phyloP scores from a whole-genome alignment of 30 jellyfish, hydroid and myxozoan genomes.

The Hydractinia symbiolongicarpus region DNA sequence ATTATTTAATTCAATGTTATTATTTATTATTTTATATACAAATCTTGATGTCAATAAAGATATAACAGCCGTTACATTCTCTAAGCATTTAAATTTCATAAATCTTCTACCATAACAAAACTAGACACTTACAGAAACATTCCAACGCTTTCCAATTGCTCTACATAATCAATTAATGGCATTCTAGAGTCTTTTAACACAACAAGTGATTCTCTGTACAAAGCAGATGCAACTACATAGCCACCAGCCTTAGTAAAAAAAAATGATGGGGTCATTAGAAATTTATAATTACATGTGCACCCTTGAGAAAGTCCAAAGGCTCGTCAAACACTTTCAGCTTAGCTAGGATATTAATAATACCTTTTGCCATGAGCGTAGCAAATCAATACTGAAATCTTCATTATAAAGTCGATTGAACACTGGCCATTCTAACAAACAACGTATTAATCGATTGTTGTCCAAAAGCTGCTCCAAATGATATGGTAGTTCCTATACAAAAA shows the following conservation, averaged over 20 bases:
- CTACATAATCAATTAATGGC: slow-evolving; percentile 57
- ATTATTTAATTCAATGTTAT: too few species aligned
- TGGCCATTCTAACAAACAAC: slow-evolving; percentile 95
- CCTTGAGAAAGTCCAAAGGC: not conserved
- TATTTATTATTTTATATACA: too few species aligned
- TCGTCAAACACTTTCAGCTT: too few species aligned
- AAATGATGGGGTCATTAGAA: not conserved
- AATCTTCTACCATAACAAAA: too few species aligned
- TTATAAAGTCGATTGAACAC: slow-evolving; percentile 85
- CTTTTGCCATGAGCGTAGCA: slow-evolving; percentile 93
- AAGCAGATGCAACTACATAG: slow-evolving; percentile 74
- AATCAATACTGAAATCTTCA: slow-evolving; percentile 91
- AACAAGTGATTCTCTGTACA: slow-evolving; percentile 57
- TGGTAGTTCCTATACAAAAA: slow-evolving; percentile 67
- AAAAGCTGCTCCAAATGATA: slow-evolving; percentile 82
- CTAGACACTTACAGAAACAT: slow-evolving; percentile 55
- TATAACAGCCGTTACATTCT: not conserved
- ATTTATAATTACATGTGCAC: not conserved
- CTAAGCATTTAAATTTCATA: not conserved
- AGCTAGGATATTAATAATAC: slow-evolving; percentile 2
- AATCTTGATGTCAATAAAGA: not conserved
- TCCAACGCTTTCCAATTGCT: slow-evolving; percentile 61
- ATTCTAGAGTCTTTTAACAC: slow-evolving; percentile 45
- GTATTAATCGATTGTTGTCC: slow-evolving; percentile 80
- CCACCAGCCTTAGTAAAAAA: slow-evolving; percentile 68